These are phyloP conservation scores for Agelaius tricolor DNA, from an alignment of 2,113 vertebrate genomes.

Conservation along the genomic window DNA sequence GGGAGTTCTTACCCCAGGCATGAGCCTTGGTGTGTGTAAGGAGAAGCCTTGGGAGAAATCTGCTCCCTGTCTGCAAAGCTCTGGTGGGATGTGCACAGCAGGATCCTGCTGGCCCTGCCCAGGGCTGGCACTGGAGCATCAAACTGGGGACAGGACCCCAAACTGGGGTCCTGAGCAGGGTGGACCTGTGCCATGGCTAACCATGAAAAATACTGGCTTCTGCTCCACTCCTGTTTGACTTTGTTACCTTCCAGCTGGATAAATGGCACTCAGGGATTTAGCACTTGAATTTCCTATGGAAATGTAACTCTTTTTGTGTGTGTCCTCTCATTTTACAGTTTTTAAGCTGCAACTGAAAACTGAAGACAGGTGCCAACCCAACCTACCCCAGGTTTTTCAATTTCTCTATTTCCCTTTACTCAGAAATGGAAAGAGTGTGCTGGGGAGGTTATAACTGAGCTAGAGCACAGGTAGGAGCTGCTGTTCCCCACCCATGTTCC, in stretches of 20 bases:
- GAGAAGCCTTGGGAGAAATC: neutral
- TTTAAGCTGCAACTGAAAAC: neutral
- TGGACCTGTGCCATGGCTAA: rapidly evolving
- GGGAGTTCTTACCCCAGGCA: rapidly evolving
- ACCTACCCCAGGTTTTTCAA: neutral
- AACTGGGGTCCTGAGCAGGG: neutral
- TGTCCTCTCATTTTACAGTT: neutral
- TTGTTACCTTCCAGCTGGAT: neutral
- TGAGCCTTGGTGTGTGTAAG: rapidly evolving
- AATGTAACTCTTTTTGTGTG: neutral
- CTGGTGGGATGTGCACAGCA: neutral
- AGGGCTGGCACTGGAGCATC: neutral
- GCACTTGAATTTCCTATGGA: neutral
- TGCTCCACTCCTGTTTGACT: neutral
- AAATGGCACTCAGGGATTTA: neutral
- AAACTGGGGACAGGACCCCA: neutral
- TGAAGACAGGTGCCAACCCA: neutral
- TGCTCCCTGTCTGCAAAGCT: neutral
- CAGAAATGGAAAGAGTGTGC: neutral
- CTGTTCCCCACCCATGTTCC: neutral
- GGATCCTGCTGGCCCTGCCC: neutral
- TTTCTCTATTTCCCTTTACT: neutral
- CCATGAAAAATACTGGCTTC: neutral
- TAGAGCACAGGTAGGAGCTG: rapidly evolving
- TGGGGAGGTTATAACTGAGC: neutral